Percentiles rank a stretch among this genome's conserved stretches.
phyloP scores from a whole-genome alignment of 1,140 invertebrate genomes.

The Mesaphorura yosii region DNA sequence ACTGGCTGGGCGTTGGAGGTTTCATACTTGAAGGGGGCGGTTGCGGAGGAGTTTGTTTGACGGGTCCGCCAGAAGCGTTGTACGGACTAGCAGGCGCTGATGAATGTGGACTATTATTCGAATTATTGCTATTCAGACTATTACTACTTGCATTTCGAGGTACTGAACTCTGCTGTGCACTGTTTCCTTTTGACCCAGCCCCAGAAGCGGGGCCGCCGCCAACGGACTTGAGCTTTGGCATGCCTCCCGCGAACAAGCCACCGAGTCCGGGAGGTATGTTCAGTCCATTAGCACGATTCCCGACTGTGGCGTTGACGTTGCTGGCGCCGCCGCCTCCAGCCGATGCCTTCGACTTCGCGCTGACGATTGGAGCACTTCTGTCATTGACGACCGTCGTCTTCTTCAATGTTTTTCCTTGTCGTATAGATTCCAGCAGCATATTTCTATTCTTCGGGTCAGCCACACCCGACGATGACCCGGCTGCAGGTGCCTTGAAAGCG shows the following conservation, averaged over 20 bases:
- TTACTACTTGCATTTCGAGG: slow-evolving; percentile 12
- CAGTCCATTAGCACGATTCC: slow-evolving; percentile 31
- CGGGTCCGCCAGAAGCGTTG: background rate
- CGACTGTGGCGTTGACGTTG: slow-evolving; percentile 31
- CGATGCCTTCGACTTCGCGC: slow-evolving; percentile 24
- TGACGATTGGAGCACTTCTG: slow-evolving; percentile 66
- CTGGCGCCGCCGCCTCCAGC: slow-evolving; percentile 10
- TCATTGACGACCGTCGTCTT: slow-evolving; percentile 72
- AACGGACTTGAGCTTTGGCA: slow-evolving; percentile 72
- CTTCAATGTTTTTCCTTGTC: slow-evolving; percentile 65
- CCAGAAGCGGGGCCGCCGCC: slow-evolving; percentile 39
- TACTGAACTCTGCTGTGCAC: background rate
- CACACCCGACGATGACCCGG: background rate
- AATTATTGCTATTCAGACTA: slow-evolving; percentile 8
- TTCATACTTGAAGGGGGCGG: slow-evolving; percentile 16
- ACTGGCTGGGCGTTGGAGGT: slow-evolving; percentile 2
- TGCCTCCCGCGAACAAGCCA: slow-evolving; percentile 70
- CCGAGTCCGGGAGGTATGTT: slow-evolving; percentile 43
- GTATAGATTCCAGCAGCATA: slow-evolving; percentile 65
- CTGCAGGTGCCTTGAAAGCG: slow-evolving; percentile 1
- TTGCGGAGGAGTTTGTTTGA: slow-evolving; percentile 4
- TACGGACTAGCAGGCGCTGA: slow-evolving; percentile 43
- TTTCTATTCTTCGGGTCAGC: slow-evolving; percentile 46
- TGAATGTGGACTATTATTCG: too few species aligned
- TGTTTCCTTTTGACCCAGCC: background rate